phyloP scores from a whole-genome alignment of 2,113 vertebrate species.

The Benitochromis conjunctus region DNA sequence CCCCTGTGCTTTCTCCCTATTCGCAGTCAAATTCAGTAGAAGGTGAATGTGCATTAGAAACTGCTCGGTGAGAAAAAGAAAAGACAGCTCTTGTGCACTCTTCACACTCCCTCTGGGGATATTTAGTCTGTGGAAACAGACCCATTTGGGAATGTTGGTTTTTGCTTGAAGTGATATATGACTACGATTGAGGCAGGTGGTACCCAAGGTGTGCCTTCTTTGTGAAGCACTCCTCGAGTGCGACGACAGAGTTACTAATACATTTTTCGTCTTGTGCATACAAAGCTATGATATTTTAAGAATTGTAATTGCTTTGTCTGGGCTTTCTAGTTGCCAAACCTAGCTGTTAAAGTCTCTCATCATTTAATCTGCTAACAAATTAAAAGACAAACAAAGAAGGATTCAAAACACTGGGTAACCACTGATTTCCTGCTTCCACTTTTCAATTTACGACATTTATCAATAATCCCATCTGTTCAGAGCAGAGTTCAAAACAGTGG shows the following conservation, averaged over 20 bases:
- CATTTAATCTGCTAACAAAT: slow-evolving; percentile 18
- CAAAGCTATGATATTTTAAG: slow-evolving; percentile 38
- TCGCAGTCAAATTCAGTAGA: not conserved
- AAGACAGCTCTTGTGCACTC: not conserved
- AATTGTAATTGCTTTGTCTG: slow-evolving; percentile 18
- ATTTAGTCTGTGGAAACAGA: not conserved
- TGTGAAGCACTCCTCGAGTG: not conserved
- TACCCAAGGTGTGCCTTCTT: not conserved
- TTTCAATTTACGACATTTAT: not conserved
- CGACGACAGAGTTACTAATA: not conserved
- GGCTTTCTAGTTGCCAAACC: slow-evolving; percentile 7
- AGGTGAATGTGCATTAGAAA: not conserved
- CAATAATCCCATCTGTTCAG: not conserved
- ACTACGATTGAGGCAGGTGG: not conserved
- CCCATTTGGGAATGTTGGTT: slow-evolving; percentile 16
- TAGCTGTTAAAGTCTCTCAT: slow-evolving; percentile 26
- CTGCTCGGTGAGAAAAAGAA: not conserved
- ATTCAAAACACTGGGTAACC: not conserved
- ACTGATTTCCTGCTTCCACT: not conserved
- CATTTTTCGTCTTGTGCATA: not conserved
- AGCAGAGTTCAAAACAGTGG: not conserved
- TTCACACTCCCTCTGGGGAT: slow-evolving; percentile 6
- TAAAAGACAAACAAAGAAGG: slow-evolving; percentile 32
- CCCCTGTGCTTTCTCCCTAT: not conserved
- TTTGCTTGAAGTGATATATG: slow-evolving; percentile 16